Evolutionary conservation across 1,140 invertebrate genomes (phyloP).

Genomic region (Chironomus striatipennis): DNA sequence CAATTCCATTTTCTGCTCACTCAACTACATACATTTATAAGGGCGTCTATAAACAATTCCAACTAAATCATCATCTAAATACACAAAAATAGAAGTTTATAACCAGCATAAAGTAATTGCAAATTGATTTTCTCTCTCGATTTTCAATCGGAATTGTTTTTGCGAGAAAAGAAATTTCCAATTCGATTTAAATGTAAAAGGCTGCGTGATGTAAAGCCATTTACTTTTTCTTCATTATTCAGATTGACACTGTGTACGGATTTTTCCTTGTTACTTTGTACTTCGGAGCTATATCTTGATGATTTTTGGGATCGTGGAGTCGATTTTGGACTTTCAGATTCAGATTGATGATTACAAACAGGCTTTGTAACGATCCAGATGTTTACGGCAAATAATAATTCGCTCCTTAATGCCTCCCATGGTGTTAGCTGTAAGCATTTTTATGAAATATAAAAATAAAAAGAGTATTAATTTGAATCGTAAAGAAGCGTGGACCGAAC

Average conservation of each 20-base stretch:
- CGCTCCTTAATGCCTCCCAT: constrained; percentile 42
- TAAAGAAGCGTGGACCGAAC: neutral
- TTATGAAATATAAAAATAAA: constrained; percentile 24
- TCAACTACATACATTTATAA: too few species aligned
- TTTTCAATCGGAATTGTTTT: neutral
- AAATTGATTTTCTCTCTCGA: neutral
- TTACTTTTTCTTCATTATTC: neutral
- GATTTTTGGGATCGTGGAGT: constrained; percentile 10
- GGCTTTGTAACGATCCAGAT: constrained; percentile 44
- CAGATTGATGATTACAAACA: constrained; percentile 34
- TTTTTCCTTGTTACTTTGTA: neutral
- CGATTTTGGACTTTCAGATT: constrained; percentile 30
- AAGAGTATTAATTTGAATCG: neutral
- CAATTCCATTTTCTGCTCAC: too few species aligned
- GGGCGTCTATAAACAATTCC: too few species aligned
- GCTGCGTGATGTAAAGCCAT: constrained; percentile 5
- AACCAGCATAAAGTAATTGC: too few species aligned
- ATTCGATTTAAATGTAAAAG: constrained; percentile 5
- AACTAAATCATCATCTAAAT: too few species aligned
- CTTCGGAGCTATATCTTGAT: neutral
- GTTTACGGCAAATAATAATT: constrained; percentile 45
- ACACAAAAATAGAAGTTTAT: too few species aligned
- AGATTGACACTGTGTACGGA: neutral
- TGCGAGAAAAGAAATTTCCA: constrained; percentile 2
- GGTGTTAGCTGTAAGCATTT: constrained; percentile 41